Evolutionary conservation across 2,797 vertebrate genomes (phyloP), one percentile per base, ranked within the genome.

Genomic region (Hozukius guyotensis): DNA sequence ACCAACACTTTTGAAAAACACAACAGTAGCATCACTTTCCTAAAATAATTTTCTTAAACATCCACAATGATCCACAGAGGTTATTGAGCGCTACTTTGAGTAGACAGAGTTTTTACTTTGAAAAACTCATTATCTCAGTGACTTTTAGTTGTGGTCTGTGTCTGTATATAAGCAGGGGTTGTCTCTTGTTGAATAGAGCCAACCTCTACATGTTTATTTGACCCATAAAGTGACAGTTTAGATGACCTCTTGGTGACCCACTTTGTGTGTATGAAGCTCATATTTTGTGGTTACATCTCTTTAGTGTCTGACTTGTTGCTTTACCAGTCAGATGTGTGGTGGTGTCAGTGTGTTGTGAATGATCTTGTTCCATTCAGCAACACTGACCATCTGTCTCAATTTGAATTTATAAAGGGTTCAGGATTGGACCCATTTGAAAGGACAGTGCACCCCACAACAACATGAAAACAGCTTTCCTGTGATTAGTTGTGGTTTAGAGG

Each of bases 101-200:
- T 34, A 34, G 9, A 34, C 32, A 3, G 11, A 34, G 0, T 34
- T 34, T 34, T 34, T 34, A 11, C 32, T 34, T 34, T 34, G 4
- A 3, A 2, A 13, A 14, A 0, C 3, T 29, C 24, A 10, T 8
- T 14, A 0, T 7, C 2, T 65, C 4, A 0, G 0, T 53, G 5
- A 1, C 2, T 29, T 56, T 8, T 4, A 49, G 5, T 6, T 8
- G 1, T 10, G 1, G 2, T 14, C 3, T 18, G 3, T 22, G 6
- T 31, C 32, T 34, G 6, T 8, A 6, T 63, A n/a, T 22, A 0
- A 3, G 32, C 8, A 36, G 1, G 6, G 18, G 1, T 64, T 11
- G 38, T 32, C 6, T 42, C 2, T 42, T 1, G 38, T 25, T 38
- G 2, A 24, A 4, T 72, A 10, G 4, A 81, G 24, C 22, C 49